These are phyloP conservation scores for Alethe diademata DNA, from an alignment of 2,113 vertebrate genomes.

Conservation along the genomic window DNA sequence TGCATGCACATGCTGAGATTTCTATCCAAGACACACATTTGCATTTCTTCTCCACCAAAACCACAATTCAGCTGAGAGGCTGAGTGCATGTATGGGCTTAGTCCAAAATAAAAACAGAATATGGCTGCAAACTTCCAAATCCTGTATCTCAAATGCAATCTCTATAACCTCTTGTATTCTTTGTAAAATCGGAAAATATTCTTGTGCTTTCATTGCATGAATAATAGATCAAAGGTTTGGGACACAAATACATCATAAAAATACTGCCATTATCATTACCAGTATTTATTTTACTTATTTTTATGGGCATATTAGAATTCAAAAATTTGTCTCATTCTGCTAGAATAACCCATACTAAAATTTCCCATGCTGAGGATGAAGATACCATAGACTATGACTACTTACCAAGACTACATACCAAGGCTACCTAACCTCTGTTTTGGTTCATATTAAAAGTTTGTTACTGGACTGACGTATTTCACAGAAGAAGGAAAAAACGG, in stretches of 20 bases:
- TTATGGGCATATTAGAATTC: not conserved
- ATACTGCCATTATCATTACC: not conserved
- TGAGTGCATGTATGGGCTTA: rapidly evolving
- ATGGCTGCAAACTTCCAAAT: not conserved
- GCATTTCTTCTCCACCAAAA: not conserved
- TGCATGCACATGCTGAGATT: not conserved
- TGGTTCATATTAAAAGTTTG: not conserved
- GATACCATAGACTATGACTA: not conserved
- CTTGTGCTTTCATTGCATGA: not conserved
- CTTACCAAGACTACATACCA: not conserved
- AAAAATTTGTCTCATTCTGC: not conserved
- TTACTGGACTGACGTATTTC: not conserved
- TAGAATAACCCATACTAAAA: not conserved
- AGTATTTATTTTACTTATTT: not conserved
- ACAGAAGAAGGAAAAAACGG: not conserved
- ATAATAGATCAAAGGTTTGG: not conserved
- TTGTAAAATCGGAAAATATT: not conserved
- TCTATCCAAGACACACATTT: not conserved
- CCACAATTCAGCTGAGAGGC: not conserved
- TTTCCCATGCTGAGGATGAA: not conserved
- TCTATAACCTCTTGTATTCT: not conserved
- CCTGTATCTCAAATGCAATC: not conserved
- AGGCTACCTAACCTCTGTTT: not conserved
- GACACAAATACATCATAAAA: not conserved
- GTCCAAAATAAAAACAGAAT: not conserved